Evolutionary conservation across 2,888 invertebrate genomes (phyloP), one percentile per base, ranked within the genome.

Genomic region (Ariolimax columbianus): DNA sequence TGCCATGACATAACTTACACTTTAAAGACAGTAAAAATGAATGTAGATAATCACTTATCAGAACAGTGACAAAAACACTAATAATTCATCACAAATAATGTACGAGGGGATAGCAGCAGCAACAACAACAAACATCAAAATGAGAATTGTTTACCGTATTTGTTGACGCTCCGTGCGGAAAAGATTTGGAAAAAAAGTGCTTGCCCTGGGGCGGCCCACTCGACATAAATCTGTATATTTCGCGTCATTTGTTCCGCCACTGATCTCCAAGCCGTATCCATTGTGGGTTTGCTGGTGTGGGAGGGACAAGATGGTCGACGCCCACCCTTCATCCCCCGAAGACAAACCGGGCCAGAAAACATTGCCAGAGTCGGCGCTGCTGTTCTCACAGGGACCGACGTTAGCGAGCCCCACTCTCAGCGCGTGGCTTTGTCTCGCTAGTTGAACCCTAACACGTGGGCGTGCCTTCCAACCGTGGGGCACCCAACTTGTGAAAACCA

Each of bases 391-490:
- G 11, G 47, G 47, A 40, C 14, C 43, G 59, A 68, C 80, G 68
- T 68, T 68, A 33, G 68, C 14, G 40, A 66, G 68, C 47, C 30
- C 33, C 19, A 43, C 68, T 47, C 80, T 7, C 7, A 38, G 30
- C n/a, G 26, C 26, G 11, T 1, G 0, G 66, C 68, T 68, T 68
- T 66, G 66, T 68, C 63, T 36, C 23, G n/a, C 3, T 33, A 43
- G 66, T 43, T 80, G n/a, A 80, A 68, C 68, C 68, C 80, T 68
- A 26, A 43, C 36, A 68, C 36, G 33, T 68, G 68, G 80, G 68
- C 80, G 80, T 80, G 30, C 26, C 80, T 33, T 40, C 30, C 80
- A 11, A 68, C 68, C 1, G 80, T 26, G 19, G 68, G 43, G 43
- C 26, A 43, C 2, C 19, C 33, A 17, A 23, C 43, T 38, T 7